Conservation (phyloP, 2,888 invertebrate genomes). For the Nymphalis polychloros region DNA sequence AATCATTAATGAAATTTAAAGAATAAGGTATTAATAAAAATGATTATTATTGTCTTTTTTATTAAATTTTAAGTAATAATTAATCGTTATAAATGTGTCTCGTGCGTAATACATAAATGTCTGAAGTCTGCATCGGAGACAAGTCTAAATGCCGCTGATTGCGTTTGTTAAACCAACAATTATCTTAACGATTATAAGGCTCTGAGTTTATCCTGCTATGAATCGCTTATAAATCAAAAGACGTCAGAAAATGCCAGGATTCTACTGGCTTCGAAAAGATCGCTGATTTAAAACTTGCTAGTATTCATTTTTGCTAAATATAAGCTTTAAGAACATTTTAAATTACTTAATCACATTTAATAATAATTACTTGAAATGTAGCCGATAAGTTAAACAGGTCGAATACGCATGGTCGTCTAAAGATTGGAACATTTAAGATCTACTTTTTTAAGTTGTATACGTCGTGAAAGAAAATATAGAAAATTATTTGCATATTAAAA, state of each 20-base stretch:
- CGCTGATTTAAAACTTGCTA: slow-evolving; percentile 54
- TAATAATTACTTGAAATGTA: background rate
- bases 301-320: slow-evolving; percentile 53
- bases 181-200: slow-evolving; percentile 63
- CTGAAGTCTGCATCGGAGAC: slow-evolving; percentile 11
- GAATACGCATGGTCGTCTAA: too few species aligned
- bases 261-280: slow-evolving; percentile 52
- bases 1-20: too few species aligned
- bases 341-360: slow-evolving; percentile 6
- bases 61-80: background rate
- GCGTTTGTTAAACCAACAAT: slow-evolving; percentile 70
- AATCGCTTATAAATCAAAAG: slow-evolving; percentile 72
- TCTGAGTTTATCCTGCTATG: slow-evolving; percentile 60
- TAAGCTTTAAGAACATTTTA: slow-evolving; percentile 38
- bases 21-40: too few species aligned
- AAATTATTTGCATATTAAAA: too few species aligned
- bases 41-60: too few species aligned
- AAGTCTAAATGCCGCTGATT: slow-evolving; percentile 30
- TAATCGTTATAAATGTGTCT: background rate
- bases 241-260: slow-evolving; percentile 32
- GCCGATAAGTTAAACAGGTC: too few species aligned
- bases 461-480: too few species aligned
- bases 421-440: too few species aligned
- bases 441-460: too few species aligned
- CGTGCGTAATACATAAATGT: background rate